Percentiles rank a stretch among this genome's conserved stretches.
Evolutionary conservation across 2,888 invertebrate species (phyloP).

Genomic region (Tromatobia lineatoria): DNA sequence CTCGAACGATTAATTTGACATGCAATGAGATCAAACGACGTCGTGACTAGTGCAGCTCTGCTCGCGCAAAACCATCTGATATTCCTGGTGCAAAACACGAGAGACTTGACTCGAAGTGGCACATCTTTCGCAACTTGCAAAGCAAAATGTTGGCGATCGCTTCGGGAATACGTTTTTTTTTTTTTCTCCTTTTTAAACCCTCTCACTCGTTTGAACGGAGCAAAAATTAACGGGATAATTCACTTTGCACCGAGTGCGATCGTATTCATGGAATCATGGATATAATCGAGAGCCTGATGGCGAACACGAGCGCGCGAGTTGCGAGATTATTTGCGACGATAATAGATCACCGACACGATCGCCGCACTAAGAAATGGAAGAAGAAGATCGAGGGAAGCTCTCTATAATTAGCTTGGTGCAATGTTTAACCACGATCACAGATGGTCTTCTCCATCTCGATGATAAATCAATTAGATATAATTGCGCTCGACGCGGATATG

Average conservation of each 20-base stretch:
- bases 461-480: conserved; percentile 38
- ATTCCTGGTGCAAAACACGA: not conserved
- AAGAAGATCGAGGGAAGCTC: conserved; percentile 25
- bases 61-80: not conserved
- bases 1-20: conserved; percentile 47
- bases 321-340: conserved; percentile 44
- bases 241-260: conserved; percentile 25
- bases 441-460: conserved; percentile 7
- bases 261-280: conserved; percentile 5
- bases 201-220: conserved; percentile 2
- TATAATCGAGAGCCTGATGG: conserved; percentile 27
- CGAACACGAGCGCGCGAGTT: not conserved
- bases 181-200: conserved; percentile 11
- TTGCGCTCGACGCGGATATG: conserved; percentile 18
- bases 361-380: conserved; percentile 1
- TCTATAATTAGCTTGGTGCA: conserved; percentile 36
- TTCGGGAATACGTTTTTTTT: conserved; percentile 3
- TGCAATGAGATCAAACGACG: conserved; percentile 65
- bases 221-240: conserved; percentile 38
- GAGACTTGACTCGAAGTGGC: conserved; percentile 25
- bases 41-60: conserved; percentile 54
- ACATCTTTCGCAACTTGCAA: conserved; percentile 43
- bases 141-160: conserved; percentile 47
- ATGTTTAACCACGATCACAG: not conserved
- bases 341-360: conserved; percentile 48